phyloP scores from a whole-genome alignment of 2,888 invertebrate genomes.

The Peribatodes rhomboidaria region DNA sequence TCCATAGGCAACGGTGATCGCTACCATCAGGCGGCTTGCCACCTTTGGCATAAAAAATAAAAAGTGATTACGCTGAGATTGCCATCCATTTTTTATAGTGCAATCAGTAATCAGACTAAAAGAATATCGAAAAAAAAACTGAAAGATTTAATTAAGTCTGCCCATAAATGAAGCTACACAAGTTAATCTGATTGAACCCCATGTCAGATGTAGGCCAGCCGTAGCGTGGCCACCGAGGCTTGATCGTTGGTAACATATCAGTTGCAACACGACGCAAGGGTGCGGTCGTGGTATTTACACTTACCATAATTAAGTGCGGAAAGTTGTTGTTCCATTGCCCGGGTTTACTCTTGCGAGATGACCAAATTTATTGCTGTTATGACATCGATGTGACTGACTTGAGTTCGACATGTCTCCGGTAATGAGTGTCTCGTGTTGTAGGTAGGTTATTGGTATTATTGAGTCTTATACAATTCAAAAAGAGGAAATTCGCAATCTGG shows the following conservation, averaged over 20 bases:
- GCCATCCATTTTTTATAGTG: too few relatives aligned
- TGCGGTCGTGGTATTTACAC: constrained; percentile 42
- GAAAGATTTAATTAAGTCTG: not conserved
- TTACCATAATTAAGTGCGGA: constrained; percentile 48
- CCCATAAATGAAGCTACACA: not conserved
- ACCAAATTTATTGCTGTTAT: constrained; percentile 33
- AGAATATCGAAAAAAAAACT: not conserved
- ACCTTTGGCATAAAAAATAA: too few relatives aligned
- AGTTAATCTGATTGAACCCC: constrained; percentile 11
- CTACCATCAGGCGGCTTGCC: too few relatives aligned
- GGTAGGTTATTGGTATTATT: too few relatives aligned
- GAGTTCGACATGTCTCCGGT: constrained; percentile 3
- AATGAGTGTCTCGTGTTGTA: not conserved
- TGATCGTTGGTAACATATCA: constrained; percentile 17
- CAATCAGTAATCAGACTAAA: too few relatives aligned
- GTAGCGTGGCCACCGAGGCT: not conserved
- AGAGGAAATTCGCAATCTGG: too few relatives aligned
- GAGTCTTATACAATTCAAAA: too few relatives aligned
- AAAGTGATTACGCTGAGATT: too few relatives aligned
- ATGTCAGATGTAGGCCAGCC: constrained; percentile 32
- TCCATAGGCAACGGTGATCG: too few relatives aligned
- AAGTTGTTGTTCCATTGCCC: constrained; percentile 45
- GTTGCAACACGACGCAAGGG: constrained; percentile 44
- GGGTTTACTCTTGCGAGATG: constrained; percentile 44
- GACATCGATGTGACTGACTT: constrained; percentile 26